Percentiles rank a stretch among this genome's conserved stretches.
Evolutionary conservation across 2,888 invertebrate genomes (phyloP).

Genomic region (Dryobota labecula): DNA sequence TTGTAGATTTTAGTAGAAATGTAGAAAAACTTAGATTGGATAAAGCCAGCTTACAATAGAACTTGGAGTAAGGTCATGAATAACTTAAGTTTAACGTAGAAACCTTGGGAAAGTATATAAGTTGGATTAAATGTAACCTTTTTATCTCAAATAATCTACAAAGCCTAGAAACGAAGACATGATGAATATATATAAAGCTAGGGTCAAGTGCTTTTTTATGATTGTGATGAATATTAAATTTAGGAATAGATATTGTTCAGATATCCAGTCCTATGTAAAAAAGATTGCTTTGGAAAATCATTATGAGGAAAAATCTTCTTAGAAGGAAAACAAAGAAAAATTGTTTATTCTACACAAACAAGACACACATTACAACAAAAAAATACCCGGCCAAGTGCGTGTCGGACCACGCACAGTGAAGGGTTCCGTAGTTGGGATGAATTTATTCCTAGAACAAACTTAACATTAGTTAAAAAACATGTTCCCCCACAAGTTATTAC

Average conservation of each 20-base stretch:
- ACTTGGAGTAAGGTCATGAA: conserved; percentile 56
- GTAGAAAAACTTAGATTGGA: conserved; percentile 60
- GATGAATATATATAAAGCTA: not conserved
- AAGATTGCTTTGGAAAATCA: not conserved
- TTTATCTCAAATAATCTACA: conserved; percentile 13
- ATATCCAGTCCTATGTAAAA: too few species aligned
- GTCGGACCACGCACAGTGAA: too few species aligned
- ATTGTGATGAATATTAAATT: not conserved
- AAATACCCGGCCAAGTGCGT: too few species aligned
- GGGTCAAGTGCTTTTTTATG: not conserved
- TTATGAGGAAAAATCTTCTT: not conserved
- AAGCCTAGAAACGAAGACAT: not conserved
- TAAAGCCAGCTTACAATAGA: conserved; percentile 53
- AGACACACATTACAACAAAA: too few species aligned
- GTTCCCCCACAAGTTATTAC: too few species aligned
- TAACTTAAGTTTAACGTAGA: conserved; percentile 50
- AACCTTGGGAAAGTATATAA: conserved; percentile 30
- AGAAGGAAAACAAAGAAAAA: too few species aligned
- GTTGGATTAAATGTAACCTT: conserved; percentile 34
- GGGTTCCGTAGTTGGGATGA: too few species aligned
- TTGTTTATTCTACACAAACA: too few species aligned
- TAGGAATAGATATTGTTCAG: not conserved
- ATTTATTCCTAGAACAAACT: too few species aligned
- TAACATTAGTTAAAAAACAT: too few species aligned
- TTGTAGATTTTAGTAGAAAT: conserved; percentile 42